Conservation (phyloP, 30 jellyfish, hydroid and myxozoan genomes). For the Phacellophora camtschatica region DNA sequence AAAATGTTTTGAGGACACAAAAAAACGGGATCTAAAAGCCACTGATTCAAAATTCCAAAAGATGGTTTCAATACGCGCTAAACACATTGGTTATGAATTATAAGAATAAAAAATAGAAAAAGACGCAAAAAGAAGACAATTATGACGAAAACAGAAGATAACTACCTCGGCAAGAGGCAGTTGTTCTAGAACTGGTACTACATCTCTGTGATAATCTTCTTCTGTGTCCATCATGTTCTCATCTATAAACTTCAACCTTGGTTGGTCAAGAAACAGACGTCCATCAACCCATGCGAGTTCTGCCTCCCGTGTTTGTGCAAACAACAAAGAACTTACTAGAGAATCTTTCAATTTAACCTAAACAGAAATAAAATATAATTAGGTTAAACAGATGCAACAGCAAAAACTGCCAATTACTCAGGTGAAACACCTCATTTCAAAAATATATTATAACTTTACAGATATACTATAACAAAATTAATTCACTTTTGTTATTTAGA, state of each 20-base stretch:
- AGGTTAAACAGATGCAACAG: too few relatives aligned
- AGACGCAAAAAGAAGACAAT: not conserved
- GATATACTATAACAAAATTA: too few relatives aligned
- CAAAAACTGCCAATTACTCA: too few relatives aligned
- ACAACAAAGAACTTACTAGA: slow-evolving; percentile 87
- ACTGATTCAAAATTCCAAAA: too few relatives aligned
- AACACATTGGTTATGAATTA: too few relatives aligned
- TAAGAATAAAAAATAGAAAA: not conserved
- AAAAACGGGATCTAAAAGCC: too few relatives aligned
- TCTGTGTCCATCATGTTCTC: slow-evolving; percentile 60
- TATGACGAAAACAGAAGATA: not conserved
- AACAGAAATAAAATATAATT: too few relatives aligned
- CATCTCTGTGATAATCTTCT: slow-evolving; percentile 61
- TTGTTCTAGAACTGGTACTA: slow-evolving; percentile 91
- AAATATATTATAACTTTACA: too few relatives aligned
- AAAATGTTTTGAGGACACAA: too few relatives aligned
- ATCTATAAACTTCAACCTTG: slow-evolving; percentile 34
- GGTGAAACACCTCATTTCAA: too few relatives aligned
- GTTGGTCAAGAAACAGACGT: slow-evolving; percentile 72
- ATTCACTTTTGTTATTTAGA: too few relatives aligned
- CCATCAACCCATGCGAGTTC: slow-evolving; percentile 99
- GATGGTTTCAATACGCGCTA: too few relatives aligned
- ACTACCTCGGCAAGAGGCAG: slow-evolving; percentile 85
- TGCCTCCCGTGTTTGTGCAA: slow-evolving; percentile 87
- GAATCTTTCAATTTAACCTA: slow-evolving; percentile 94